Percentiles rank a stretch among this genome's conserved stretches.
Conservation (phyloP, 2,888 invertebrate species). For the Drosophila macrospina region DNA sequence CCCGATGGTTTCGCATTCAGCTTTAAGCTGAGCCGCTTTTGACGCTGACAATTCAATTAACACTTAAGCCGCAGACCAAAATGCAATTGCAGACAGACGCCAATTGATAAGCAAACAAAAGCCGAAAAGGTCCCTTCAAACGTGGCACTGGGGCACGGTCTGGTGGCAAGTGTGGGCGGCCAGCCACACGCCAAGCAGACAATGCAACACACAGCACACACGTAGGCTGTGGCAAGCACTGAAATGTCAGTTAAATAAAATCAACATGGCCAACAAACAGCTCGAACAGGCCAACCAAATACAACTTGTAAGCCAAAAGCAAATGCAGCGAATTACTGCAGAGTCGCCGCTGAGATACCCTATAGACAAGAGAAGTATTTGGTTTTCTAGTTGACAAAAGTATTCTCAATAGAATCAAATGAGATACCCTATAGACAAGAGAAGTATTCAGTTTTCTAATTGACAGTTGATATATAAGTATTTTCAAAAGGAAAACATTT, state of each 20-base stretch:
- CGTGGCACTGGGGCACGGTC: neutral
- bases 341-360: constrained; percentile 16
- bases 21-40: constrained; percentile 36
- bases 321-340: constrained; percentile 10
- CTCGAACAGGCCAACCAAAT: constrained; percentile 27
- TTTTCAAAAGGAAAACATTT: too few species aligned
- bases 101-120: constrained; percentile 73
- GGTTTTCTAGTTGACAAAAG: neutral
- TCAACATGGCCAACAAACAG: constrained; percentile 63
- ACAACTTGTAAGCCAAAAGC: constrained; percentile 35
- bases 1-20: neutral
- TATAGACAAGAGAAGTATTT: neutral
- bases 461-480: neutral
- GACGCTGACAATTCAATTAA: constrained; percentile 66
- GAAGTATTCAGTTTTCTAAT: neutral
- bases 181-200: constrained; percentile 23
- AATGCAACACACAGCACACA: constrained; percentile 6
- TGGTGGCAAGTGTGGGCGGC: constrained; percentile 33
- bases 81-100: constrained; percentile 60
- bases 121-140: constrained; percentile 37
- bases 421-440: neutral
- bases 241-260: constrained; percentile 75
- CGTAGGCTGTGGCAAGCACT: constrained; percentile 47
- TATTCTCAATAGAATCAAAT: neutral
- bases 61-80: constrained; percentile 68